Evolutionary conservation across 1,140 invertebrate genomes (phyloP).

Genomic region (Drosophila dunni): DNA sequence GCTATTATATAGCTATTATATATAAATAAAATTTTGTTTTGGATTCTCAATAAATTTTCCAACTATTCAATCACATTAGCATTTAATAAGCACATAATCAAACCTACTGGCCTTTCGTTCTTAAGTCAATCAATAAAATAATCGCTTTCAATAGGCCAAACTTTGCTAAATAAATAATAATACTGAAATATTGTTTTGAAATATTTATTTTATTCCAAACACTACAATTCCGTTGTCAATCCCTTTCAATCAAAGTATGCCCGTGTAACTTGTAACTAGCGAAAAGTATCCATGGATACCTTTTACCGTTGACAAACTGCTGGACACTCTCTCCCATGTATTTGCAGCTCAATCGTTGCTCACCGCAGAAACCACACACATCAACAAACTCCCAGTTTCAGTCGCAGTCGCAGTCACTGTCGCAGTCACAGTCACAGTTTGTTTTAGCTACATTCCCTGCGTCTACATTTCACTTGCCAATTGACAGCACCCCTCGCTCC

Average conservation of each 20-base stretch:
- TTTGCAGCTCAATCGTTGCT: background rate
- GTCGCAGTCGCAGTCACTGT: background rate
- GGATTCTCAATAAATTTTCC: too few species aligned
- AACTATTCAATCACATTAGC: too few species aligned
- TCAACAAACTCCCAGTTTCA: slow-evolving; percentile 22
- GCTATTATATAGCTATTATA: too few species aligned
- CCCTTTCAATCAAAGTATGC: background rate
- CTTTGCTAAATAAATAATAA: too few species aligned
- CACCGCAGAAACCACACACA: slow-evolving; percentile 49
- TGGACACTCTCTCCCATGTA: slow-evolving; percentile 31
- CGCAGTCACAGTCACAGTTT: background rate
- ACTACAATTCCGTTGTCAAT: background rate
- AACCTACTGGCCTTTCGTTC: too few species aligned
- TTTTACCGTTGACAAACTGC: slow-evolving; percentile 59
- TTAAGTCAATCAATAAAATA: too few species aligned
- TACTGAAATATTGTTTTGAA: too few species aligned
- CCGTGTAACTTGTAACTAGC: background rate
- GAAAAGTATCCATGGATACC: slow-evolving; percentile 24
- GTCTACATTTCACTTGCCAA: slow-evolving; percentile 50
- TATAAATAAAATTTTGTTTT: too few species aligned
- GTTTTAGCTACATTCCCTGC: slow-evolving; percentile 22
- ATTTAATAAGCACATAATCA: too few species aligned
- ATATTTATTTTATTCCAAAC: too few species aligned
- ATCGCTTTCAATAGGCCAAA: too few species aligned
- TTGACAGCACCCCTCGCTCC: slow-evolving; percentile 2